These are phyloP conservation scores for Xyrichtys novacula DNA, from an alignment of 2,797 vertebrate species.

Conservation along the genomic window DNA sequence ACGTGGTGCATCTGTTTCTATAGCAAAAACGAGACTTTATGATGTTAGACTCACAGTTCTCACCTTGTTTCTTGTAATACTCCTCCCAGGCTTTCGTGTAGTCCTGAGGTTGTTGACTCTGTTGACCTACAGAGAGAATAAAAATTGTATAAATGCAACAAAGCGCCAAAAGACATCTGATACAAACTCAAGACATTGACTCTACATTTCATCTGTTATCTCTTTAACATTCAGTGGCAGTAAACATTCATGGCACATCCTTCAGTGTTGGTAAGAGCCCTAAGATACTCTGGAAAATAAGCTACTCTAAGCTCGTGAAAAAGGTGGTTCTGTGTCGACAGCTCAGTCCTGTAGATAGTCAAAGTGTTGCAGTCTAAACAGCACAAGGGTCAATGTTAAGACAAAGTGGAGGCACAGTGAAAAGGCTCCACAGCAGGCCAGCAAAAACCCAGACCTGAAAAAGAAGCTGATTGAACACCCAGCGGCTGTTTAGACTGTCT, in stretches of 20 bases:
- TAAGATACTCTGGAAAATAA: conserved; percentile 35
- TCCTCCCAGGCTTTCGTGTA: conserved; percentile 91
- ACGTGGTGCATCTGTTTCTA: no score
- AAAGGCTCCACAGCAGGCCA: conserved; percentile 59
- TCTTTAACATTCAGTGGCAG: conserved; percentile 47
- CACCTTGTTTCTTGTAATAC: conserved; percentile 91
- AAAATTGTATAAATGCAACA: conserved; percentile 22
- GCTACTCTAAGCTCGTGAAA: conserved; percentile 58
- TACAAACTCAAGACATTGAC: conserved; percentile 20
- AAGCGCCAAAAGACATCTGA: background rate
- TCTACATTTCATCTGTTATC: conserved; percentile 52
- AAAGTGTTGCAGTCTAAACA: conserved; percentile 81
- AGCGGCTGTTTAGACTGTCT: conserved; percentile 79
- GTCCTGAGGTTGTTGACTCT: conserved; percentile 88
- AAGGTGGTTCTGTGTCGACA: conserved; percentile 66
- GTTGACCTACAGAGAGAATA: conserved; percentile 83
- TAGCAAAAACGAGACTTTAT: no score
- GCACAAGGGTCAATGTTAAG: conserved; percentile 70
- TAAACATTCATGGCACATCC: conserved; percentile 50
- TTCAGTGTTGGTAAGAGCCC: conserved; percentile 53
- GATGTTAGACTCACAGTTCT: conserved; percentile 13
- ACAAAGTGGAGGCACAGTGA: conserved; percentile 55
- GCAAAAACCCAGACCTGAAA: conserved; percentile 67
- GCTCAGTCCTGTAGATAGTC: conserved; percentile 69
- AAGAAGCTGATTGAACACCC: conserved; percentile 63